Conservation (phyloP, 2,888 invertebrate species). For the Cabera pusaria region DNA sequence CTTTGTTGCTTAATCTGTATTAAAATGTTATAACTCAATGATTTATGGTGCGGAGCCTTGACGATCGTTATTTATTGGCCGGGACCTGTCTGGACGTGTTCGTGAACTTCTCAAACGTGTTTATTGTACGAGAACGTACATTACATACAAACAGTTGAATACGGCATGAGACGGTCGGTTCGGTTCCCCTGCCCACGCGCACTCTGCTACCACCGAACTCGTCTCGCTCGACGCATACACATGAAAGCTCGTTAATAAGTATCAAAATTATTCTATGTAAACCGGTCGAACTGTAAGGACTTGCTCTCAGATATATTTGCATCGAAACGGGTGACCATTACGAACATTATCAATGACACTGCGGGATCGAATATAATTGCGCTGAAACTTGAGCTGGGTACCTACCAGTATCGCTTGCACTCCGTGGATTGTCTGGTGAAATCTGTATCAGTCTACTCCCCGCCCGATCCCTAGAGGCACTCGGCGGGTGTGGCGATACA, state of each 20-base stretch:
- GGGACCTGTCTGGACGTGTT: slow-evolving; percentile 29
- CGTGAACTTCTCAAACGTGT: slow-evolving; percentile 74
- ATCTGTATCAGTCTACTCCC: no score
- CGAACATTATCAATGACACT: slow-evolving; percentile 19
- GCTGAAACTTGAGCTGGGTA: slow-evolving; percentile 16
- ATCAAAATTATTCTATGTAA: slow-evolving; percentile 17
- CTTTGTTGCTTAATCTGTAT: slow-evolving; percentile 23
- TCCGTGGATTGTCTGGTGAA: slow-evolving; percentile 1
- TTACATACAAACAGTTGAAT: slow-evolving; percentile 33
- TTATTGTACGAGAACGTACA: slow-evolving; percentile 79
- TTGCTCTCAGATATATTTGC: slow-evolving; percentile 41
- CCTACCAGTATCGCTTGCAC: slow-evolving; percentile 1
- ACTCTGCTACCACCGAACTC: slow-evolving; percentile 28
- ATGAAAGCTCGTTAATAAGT: slow-evolving; percentile 18
- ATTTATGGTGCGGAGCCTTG: slow-evolving; percentile 20
- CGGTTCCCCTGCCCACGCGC: slow-evolving; percentile 38
- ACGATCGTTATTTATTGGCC: slow-evolving; percentile 29
- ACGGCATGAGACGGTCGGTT: slow-evolving; percentile 36
- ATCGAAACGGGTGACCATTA: slow-evolving; percentile 43
- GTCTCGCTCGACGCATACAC: slow-evolving; percentile 23
- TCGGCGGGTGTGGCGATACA: no score
- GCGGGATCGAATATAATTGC: slow-evolving; percentile 27
- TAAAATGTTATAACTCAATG: slow-evolving; percentile 23
- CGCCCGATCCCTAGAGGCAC: no score
- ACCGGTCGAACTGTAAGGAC: slow-evolving; percentile 16